Evolutionary conservation across 2,888 invertebrate species (phyloP), one percentile per base, ranked within the genome.

Genomic region (Harpalus rufipes): DNA sequence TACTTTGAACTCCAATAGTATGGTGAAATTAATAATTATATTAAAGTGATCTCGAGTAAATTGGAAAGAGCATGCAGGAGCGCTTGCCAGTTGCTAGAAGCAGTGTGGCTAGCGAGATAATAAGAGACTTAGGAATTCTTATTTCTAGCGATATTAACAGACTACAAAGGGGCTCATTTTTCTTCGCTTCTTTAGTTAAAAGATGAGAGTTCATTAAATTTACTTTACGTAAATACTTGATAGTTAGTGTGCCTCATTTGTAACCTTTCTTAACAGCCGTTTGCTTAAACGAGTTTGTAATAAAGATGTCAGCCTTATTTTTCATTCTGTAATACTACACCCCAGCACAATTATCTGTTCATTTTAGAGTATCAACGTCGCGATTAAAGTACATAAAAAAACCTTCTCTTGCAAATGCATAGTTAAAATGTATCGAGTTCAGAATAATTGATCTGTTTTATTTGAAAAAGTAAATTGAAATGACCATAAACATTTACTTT

Each of bases 141-240:
- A 51, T 76, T 39, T 61, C 76, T 83, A 39, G n/a, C 44, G 58
- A 65, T 63, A 44, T 65, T 76, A 61, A 61, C 39, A 44, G 63
- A 41, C 41, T 56, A 84, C 61, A 44, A 84, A 76, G 56, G 51
- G 44, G 21, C 51, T 65, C 44, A 51, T 84, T 76, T 78, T 84
- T 84, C 63, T 78, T 84, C 56, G 32, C 78, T 78, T 44, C 63
- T 41, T 61, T 25, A 78, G 76, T 12, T 84, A 78, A 41, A 84
- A 61, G 78, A 78, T 78, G 84, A 78, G 76, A 78, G 63, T 74
- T 84, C 84, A 84, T 84, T 84, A 84, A 81, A 81, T 72, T 68
- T 72, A 25, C 72, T 84, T 14, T 78, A 25, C 84, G 63, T 84
- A 84, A 84, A 84, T 78, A 84, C 84, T 51, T 76, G 51, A 84